These are phyloP conservation scores for Etia nguti DNA, from an alignment of 2,113 vertebrate species.

Conservation along the genomic window DNA sequence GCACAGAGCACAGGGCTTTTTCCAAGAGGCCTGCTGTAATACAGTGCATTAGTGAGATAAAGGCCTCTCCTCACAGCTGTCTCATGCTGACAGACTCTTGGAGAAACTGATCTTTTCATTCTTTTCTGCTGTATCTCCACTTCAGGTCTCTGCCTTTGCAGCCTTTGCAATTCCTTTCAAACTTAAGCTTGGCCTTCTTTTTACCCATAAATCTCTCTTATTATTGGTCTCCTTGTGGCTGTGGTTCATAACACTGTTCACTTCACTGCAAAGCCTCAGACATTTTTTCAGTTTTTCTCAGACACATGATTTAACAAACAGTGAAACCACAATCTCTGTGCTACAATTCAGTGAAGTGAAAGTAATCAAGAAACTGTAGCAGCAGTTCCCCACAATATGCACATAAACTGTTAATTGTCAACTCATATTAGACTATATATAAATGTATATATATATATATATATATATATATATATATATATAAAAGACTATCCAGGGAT, in stretches of 20 bases:
- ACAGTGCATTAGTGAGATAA: conserved; percentile 72
- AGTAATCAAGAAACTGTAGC: neutral
- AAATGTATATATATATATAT: no score
- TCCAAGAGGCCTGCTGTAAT: conserved; percentile 57
- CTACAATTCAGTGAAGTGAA: neutral
- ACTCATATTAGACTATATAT: no score
- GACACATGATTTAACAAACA: neutral
- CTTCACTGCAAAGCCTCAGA: conserved; percentile 9
- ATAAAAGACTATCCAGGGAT: neutral
- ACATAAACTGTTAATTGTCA: neutral
- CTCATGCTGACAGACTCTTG: conserved; percentile 65
- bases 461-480: no score
- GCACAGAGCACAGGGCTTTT: conserved; percentile 56
- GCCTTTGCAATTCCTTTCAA: conserved; percentile 15
- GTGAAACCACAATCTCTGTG: neutral
- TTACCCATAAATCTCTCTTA: conserved; percentile 34
- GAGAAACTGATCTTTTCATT: conserved; percentile 59
- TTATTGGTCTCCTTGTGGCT: conserved; percentile 3
- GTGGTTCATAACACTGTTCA: conserved; percentile 5
- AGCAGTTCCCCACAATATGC: neutral
- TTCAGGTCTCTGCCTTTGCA: conserved; percentile 25
- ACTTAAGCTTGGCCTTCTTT: conserved; percentile 22
- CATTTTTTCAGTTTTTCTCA: conserved; percentile 25
- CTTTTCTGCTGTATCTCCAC: conserved; percentile 26
- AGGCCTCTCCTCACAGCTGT: conserved; percentile 66